A percentile compares a stretch with the other conserved stretches of the same genome.
Conservation (phyloP, 2,888 invertebrate genomes). For the Cheilosia grossa region DNA sequence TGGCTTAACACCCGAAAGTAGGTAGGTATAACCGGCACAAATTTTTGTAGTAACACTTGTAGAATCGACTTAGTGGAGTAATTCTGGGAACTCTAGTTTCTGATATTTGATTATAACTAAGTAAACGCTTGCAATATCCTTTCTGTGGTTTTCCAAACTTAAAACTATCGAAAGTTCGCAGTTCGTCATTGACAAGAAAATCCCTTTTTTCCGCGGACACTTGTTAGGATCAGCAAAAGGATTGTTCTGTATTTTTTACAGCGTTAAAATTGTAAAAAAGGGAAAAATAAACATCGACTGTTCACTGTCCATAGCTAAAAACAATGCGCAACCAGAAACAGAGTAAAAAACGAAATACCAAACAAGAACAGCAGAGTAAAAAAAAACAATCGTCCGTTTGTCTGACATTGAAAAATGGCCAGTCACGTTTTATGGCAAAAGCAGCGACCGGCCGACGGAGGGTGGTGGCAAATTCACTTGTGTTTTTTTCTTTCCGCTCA, state of each 20-base stretch:
- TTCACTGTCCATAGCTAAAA: conserved; percentile 63
- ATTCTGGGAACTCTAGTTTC: too few species aligned
- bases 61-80: too few species aligned
- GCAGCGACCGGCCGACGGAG: conserved; percentile 3
- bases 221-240: conserved; percentile 10
- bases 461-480: conserved; percentile 24
- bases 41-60: too few species aligned
- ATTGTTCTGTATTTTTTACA: conserved; percentile 1
- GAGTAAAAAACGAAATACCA: conserved; percentile 59
- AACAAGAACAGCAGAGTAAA: conserved; percentile 64
- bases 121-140: too few species aligned
- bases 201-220: not conserved
- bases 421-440: conserved; percentile 82
- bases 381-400: conserved; percentile 78
- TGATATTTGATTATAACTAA: too few species aligned
- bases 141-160: too few species aligned
- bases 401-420: conserved; percentile 84
- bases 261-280: not conserved
- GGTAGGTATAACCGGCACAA: too few species aligned
- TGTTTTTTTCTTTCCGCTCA: conserved; percentile 54
- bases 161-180: too few species aligned
- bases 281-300: conserved; percentile 51
- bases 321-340: conserved; percentile 66
- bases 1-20: too few species aligned
- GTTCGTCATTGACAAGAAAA: too few species aligned